These are phyloP conservation scores for Uloborus diversus DNA, from an alignment of 1,140 invertebrate species.

Conservation along the genomic window DNA sequence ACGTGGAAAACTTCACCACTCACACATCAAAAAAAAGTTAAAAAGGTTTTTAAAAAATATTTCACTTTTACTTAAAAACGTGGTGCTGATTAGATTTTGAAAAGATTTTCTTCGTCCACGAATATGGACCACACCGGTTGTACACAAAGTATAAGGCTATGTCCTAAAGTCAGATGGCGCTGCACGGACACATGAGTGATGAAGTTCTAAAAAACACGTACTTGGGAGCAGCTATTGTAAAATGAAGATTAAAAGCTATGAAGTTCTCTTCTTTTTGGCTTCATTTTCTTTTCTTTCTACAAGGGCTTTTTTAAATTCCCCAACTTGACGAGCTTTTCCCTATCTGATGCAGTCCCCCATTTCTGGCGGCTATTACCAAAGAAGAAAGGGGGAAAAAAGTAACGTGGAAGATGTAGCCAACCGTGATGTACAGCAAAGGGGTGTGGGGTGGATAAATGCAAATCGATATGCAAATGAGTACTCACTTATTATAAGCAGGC, in stretches of 20 bases:
- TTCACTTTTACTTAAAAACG: too few species aligned
- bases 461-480: conserved; percentile 36
- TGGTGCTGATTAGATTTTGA: too few species aligned
- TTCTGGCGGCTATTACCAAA: too few species aligned
- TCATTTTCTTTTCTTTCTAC: background rate
- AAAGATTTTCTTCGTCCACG: too few species aligned
- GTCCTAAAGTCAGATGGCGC: background rate
- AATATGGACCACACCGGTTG: too few species aligned
- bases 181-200: background rate
- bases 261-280: background rate
- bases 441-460: background rate
- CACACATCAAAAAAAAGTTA: too few species aligned
- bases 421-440: background rate
- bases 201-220: background rate
- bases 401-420: background rate
- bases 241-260: background rate
- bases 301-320: too few species aligned
- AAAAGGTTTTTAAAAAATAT: too few species aligned
- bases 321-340: too few species aligned
- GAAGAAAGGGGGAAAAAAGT: background rate
- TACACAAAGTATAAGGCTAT: too few species aligned
- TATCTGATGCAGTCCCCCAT: too few species aligned
- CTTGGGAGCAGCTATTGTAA: background rate
- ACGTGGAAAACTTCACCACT: too few species aligned
- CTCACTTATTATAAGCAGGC: background rate